Conservation (phyloP, 2,113 vertebrate species). For the Tachysurus vachellii region DNA sequence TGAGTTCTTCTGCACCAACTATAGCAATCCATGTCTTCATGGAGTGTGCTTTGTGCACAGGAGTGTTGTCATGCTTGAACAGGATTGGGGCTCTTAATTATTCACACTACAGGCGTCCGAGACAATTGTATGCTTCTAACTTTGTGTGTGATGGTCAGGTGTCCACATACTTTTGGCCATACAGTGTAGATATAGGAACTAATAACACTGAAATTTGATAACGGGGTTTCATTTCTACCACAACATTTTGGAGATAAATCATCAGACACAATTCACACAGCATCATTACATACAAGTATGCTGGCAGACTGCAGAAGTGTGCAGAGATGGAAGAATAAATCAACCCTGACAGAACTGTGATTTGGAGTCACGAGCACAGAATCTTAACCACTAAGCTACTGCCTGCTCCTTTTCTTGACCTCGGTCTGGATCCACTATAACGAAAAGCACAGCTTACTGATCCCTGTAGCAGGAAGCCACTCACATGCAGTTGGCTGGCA, state of each 20-base stretch:
- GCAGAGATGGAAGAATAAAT: neutral
- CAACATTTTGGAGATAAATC: neutral
- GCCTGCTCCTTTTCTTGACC: neutral
- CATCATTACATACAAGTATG: neutral
- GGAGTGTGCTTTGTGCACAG: neutral
- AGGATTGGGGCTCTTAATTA: neutral
- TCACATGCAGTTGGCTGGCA: conserved; percentile 83
- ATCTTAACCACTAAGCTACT: neutral
- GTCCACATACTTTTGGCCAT: neutral
- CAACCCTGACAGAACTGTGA: neutral
- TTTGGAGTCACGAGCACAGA: neutral
- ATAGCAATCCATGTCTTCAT: neutral
- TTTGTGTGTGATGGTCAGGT: neutral
- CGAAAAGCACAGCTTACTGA: neutral
- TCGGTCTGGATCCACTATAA: neutral
- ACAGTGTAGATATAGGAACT: neutral
- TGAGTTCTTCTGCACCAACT: neutral
- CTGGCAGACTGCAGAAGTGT: neutral
- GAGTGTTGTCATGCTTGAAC: neutral
- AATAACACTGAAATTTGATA: neutral
- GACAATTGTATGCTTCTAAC: neutral
- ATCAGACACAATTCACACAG: neutral
- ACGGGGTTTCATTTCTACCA: neutral
- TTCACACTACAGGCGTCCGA: too few species aligned
- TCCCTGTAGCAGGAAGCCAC: conserved; percentile 58